phyloP scores from a whole-genome alignment of 2,113 vertebrate species.

The Spermophilus dauricus region DNA sequence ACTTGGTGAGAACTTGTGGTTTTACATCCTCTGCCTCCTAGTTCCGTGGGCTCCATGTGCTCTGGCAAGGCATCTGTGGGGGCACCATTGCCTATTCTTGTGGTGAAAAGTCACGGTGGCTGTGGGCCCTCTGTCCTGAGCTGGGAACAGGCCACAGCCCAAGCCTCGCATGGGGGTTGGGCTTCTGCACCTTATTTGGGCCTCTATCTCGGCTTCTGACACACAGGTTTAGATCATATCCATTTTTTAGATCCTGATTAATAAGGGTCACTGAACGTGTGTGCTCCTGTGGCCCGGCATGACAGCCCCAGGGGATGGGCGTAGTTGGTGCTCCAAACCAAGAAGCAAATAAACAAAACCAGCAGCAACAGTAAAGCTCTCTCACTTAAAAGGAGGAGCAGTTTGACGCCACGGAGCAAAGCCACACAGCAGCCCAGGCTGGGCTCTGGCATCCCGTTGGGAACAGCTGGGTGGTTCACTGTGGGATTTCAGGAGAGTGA shows the following conservation, averaged over 20 bases:
- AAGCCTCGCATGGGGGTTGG: no score
- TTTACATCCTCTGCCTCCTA: neutral
- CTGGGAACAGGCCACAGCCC: neutral
- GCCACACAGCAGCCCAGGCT: neutral
- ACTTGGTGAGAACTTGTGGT: neutral
- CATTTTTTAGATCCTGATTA: neutral
- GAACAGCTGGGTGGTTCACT: neutral
- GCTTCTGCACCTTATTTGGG: neutral
- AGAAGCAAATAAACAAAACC: neutral
- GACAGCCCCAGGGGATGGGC: no score
- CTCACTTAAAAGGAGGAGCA: neutral
- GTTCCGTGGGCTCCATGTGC: neutral
- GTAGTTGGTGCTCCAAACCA: no score
- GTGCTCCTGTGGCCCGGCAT: no score
- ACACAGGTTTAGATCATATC: neutral
- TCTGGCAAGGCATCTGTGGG: neutral
- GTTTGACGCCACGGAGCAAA: no score
- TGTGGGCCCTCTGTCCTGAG: neutral
- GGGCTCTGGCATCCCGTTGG: neutral
- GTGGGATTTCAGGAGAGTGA: neutral
- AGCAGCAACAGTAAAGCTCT: neutral
- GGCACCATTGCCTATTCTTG: neutral
- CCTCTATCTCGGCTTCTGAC: neutral
- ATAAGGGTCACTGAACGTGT: neutral
- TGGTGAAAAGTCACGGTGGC: no score